Base-by-base conservation (phyloP, 2,113 vertebrate species). In the Dascyllus trimaculatus region DNA sequence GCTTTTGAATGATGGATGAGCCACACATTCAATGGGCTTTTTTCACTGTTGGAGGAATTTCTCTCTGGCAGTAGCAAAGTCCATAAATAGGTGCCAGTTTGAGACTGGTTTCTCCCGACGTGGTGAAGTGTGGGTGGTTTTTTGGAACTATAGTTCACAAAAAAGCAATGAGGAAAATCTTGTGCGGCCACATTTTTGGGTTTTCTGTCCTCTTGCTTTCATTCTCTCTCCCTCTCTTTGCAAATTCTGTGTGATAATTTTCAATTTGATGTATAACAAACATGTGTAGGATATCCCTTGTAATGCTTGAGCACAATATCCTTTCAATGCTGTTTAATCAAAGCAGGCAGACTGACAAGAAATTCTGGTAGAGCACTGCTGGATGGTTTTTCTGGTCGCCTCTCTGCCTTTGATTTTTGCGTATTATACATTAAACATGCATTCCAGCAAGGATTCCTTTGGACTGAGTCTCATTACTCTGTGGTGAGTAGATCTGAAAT, bases 31-130 rank as follows among this genome's bases (percentile, higher is more conserved):
- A 88, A 84, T 80, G 32, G 60, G 35, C 61, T 80, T 92, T 90
- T 92, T 92, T 88, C 69, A 68, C 35, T 76, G 58, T 71, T 69
- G 22, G 66, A 91, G 87, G 92, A 94, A 93, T 93, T 90, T 88
- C 75, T 88, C 52, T 84, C 80, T 93, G 93, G 93, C 93, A 92
- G 90, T 75, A 89, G 90, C 82, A 51, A 84, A 89, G 85, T 93
- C 93, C 92, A 91, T 91, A 94, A 94, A 94, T 94, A 92, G 89
- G 91, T 94, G 92, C 90, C 91, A 90, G 88, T 94, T 91, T 88
- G 81, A 87, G 81, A 91, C 87, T 87, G 81, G 89, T 88, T 91
- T 92, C 86, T 85, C 71, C 75, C 79, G 80, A 71, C 84, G 82
- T 90, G 88, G 87, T 90, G 88, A 84, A 85, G 87, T 84, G 88